Evolutionary conservation across 2,113 vertebrate genomes (phyloP).

Genomic region (Phylloscopus whistleri): DNA sequence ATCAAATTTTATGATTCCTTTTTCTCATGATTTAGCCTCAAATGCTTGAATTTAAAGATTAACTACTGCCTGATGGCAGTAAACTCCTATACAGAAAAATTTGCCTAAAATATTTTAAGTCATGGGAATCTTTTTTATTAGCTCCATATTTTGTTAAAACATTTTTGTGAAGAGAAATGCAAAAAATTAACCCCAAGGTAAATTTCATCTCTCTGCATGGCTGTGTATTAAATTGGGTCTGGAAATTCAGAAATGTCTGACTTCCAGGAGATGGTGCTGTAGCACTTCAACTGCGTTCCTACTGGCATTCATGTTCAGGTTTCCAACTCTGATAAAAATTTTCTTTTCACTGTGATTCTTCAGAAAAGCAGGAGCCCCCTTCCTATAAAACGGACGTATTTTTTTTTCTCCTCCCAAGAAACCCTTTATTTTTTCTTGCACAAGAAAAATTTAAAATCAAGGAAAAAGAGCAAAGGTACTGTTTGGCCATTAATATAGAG

Average conservation of each 20-base stretch:
- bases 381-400: rapidly evolving
- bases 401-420: not conserved
- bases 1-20: not conserved
- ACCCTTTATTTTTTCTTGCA: not conserved
- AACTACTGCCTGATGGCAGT: not conserved
- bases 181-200: not conserved
- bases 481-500: not conserved
- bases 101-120: not conserved
- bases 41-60: not conserved
- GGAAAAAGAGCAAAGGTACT: not conserved
- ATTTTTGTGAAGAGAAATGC: not conserved
- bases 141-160: not conserved
- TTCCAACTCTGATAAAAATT: not conserved
- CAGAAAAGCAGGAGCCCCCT: not conserved
- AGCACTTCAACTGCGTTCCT: constrained; percentile 6
- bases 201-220: not conserved
- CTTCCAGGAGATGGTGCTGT: constrained; percentile 67
- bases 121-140: not conserved
- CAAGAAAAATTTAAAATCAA: not conserved
- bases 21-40: not conserved
- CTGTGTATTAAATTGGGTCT: not conserved
- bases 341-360: not conserved
- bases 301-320: not conserved
- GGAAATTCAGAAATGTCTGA: not conserved
- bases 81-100: not conserved